Percentiles rank a stretch among this genome's conserved stretches.
These are phyloP conservation scores for Orycteropus afer DNA, from an alignment of 2,113 vertebrate species.

Conservation along the genomic window DNA sequence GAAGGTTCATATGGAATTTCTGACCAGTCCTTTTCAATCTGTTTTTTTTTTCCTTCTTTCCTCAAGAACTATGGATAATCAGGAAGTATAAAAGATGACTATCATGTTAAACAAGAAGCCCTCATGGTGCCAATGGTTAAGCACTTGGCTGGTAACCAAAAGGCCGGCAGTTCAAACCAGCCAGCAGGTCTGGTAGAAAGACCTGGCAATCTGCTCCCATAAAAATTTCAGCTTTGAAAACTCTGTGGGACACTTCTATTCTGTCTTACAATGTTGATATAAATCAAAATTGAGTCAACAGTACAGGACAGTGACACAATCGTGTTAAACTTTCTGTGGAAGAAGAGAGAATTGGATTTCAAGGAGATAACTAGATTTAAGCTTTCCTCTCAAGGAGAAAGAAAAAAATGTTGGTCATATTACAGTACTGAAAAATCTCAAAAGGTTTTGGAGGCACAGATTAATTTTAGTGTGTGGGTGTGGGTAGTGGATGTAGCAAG, in stretches of 20 bases:
- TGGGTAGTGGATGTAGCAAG: not conserved
- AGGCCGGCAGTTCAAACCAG: not conserved
- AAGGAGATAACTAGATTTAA: too few relatives aligned
- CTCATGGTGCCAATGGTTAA: not conserved
- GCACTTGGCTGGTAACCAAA: not conserved
- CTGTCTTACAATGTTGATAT: too few relatives aligned
- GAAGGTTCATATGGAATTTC: not conserved
- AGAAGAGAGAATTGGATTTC: not conserved
- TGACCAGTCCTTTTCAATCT: not conserved
- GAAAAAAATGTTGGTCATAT: not conserved
- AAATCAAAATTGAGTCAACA: too few relatives aligned
- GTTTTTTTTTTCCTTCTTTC: not conserved
- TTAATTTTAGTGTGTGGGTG: not conserved
- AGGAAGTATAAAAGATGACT: not conserved
- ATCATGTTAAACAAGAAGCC: not conserved
- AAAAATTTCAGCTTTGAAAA: not conserved
- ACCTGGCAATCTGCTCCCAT: not conserved
- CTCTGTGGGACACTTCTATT: too few relatives aligned
- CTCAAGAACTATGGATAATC: not conserved
- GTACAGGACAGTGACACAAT: too few relatives aligned
- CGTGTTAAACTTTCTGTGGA: not conserved
- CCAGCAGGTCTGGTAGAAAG: not conserved
- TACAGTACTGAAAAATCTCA: not conserved
- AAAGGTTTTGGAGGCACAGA: not conserved
- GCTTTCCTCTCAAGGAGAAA: slow-evolving; percentile 22